phyloP scores from a whole-genome alignment of 2,888 invertebrate species.

The Biston betularia region DNA sequence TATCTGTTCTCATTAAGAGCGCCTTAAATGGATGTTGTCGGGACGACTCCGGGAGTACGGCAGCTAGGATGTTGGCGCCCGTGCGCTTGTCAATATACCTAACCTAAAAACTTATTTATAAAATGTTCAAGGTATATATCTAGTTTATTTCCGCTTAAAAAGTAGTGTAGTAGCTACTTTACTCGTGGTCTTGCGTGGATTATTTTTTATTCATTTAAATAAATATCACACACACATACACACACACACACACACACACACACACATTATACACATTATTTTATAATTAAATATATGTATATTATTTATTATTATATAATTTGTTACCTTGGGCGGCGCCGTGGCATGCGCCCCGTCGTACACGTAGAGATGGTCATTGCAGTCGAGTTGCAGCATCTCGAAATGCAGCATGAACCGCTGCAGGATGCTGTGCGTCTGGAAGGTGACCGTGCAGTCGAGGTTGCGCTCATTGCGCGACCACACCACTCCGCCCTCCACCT shows the following conservation, averaged over 20 bases:
- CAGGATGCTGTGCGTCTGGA: slow-evolving; percentile 97
- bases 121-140: too few species aligned
- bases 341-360: slow-evolving; percentile 97
- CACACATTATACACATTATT: too few species aligned
- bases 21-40: slow-evolving; percentile 49
- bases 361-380: slow-evolving; percentile 96
- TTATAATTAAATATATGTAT: too few species aligned
- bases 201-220: too few species aligned
- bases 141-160: too few species aligned
- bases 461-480: slow-evolving; percentile 96
- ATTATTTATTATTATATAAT: too few species aligned
- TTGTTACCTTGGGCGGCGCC: slow-evolving; percentile 94
- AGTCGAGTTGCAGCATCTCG: slow-evolving; percentile 96
- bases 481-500: slow-evolving; percentile 96
- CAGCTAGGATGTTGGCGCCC: not conserved
- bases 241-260: too few species aligned
- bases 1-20: slow-evolving; percentile 48
- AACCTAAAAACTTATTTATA: too few species aligned
- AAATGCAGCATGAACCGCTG: slow-evolving; percentile 98
- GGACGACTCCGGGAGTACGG: slow-evolving; percentile 4
- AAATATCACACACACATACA: too few species aligned
- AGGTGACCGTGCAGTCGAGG: slow-evolving; percentile 96
- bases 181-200: too few species aligned
- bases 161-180: too few species aligned
- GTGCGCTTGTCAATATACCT: not conserved